A percentile compares a stretch with the other conserved stretches of the same genome.
Conservation (phyloP, 2,797 vertebrate genomes). For the Peromyscus aztecus region DNA sequence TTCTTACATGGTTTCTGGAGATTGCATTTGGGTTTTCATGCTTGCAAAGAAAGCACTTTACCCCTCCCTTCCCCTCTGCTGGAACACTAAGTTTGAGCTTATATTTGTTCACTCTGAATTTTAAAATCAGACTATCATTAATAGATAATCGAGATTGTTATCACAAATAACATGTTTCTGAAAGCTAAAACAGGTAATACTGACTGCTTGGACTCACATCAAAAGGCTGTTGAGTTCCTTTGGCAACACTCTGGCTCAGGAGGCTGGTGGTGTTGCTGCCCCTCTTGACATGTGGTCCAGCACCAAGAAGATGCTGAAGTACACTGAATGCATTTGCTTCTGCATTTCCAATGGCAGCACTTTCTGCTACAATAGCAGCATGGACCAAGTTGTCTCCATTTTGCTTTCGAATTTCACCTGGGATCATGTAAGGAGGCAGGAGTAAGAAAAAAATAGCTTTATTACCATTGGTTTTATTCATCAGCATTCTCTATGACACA, state of each 20-base stretch:
- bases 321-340: slow-evolving; percentile 94
- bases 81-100: neutral
- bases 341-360: slow-evolving; percentile 87
- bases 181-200: neutral
- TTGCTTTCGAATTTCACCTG: slow-evolving; percentile 94
- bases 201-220: slow-evolving; percentile 91
- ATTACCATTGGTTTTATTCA: neutral
- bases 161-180: neutral
- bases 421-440: neutral
- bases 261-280: slow-evolving; percentile 91
- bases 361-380: slow-evolving; percentile 92
- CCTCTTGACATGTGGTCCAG: slow-evolving; percentile 95
- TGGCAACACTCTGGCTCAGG: slow-evolving; percentile 91
- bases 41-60: neutral
- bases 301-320: slow-evolving; percentile 95
- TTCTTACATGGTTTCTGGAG: neutral
- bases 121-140: slow-evolving; percentile 27
- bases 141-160: neutral
- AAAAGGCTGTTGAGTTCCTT: slow-evolving; percentile 92
- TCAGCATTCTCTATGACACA: neutral
- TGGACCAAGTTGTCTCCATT: slow-evolving; percentile 91
- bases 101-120: slow-evolving; percentile 22
- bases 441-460: neutral
- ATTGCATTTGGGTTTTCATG: neutral
- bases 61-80: neutral